phyloP scores from a whole-genome alignment of 2,113 vertebrate genomes.

The Pygoscelis adeliae region DNA sequence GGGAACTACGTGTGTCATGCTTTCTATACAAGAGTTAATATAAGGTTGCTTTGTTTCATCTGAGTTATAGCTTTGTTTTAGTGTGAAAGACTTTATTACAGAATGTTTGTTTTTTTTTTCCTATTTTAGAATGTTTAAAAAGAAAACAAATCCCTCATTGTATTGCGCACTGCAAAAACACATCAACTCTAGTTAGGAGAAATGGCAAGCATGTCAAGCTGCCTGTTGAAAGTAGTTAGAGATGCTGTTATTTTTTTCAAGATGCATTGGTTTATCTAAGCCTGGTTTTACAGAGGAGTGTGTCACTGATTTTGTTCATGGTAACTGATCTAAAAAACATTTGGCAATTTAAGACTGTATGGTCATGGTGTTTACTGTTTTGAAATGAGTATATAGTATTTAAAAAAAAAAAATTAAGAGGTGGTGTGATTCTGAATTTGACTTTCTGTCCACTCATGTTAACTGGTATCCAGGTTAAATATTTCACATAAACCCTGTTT shows the following conservation, averaged over 20 bases:
- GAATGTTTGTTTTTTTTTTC: not conserved
- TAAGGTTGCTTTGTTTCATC: not conserved
- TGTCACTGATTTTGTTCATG: not conserved
- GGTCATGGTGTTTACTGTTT: not conserved
- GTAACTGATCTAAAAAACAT: not conserved
- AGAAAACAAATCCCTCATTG: not conserved
- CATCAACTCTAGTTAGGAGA: not conserved
- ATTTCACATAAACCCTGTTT: not conserved
- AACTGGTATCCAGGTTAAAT: not conserved
- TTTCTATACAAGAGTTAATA: not conserved
- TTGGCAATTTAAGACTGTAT: not conserved
- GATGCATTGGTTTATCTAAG: not conserved
- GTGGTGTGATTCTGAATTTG: not conserved
- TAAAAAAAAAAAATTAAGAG: not conserved
- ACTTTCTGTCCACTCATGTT: not conserved
- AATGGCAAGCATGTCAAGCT: not conserved
- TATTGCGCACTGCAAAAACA: not conserved
- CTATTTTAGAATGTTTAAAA: not conserved
- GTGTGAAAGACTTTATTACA: not conserved
- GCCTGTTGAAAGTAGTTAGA: not conserved
- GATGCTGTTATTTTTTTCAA: not conserved
- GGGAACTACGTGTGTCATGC: not conserved
- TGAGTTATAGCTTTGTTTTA: not conserved
- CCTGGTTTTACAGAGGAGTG: not conserved
- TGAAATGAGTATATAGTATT: not conserved